Conservation (phyloP, 2,797 vertebrate genomes). For the Remorina albescens region DNA sequence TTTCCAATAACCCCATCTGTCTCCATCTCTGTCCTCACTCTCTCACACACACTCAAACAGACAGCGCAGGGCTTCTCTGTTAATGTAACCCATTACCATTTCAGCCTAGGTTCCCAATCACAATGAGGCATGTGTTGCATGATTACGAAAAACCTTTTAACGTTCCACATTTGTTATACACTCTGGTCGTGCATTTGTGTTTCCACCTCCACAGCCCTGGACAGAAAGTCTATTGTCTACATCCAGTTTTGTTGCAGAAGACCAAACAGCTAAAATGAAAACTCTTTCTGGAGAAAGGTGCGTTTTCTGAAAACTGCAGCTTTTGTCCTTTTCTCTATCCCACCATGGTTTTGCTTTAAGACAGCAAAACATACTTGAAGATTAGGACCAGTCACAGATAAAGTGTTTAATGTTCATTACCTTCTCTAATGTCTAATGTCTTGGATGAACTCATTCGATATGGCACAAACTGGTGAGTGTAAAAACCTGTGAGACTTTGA, state of each 20-base stretch:
- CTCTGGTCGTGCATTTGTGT: slow-evolving; percentile 30
- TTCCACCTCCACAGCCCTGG: slow-evolving; percentile 10
- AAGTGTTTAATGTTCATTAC: neutral
- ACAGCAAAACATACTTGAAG: neutral
- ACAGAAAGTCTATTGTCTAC: neutral
- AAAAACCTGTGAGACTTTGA: neutral
- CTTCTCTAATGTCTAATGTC: too few relatives aligned
- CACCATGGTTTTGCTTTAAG: neutral
- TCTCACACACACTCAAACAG: slow-evolving; percentile 10
- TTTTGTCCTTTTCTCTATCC: slow-evolving; percentile 1
- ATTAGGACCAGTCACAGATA: neutral
- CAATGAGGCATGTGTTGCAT: slow-evolving; percentile 39
- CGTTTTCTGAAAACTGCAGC: slow-evolving; percentile 8
- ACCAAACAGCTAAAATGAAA: slow-evolving; percentile 11
- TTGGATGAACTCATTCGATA: neutral
- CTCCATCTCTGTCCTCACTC: slow-evolving; percentile 1
- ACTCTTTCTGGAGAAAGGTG: slow-evolving; percentile 2
- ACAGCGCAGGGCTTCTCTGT: slow-evolving; percentile 21
- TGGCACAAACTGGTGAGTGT: neutral
- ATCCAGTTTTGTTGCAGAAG: slow-evolving; percentile 26
- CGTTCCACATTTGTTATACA: slow-evolving; percentile 42
- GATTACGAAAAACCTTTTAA: slow-evolving; percentile 45
- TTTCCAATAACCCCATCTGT: slow-evolving; percentile 32
- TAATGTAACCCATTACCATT: slow-evolving; percentile 53
- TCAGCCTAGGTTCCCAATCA: slow-evolving; percentile 34